These are phyloP conservation scores for Cenopis cana DNA, from an alignment of 2,888 invertebrate genomes.

Conservation along the genomic window DNA sequence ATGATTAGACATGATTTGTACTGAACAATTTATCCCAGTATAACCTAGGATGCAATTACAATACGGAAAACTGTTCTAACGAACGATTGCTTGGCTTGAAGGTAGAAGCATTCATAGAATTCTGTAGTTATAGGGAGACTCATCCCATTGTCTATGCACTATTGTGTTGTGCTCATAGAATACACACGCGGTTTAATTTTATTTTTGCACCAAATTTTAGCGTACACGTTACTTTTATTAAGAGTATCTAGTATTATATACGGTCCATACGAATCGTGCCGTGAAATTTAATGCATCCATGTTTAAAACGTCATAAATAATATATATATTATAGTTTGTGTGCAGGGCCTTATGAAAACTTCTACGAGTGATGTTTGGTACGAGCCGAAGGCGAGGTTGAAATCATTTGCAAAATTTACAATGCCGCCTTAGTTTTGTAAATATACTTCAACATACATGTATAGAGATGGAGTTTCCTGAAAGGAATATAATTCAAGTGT, in stretches of 20 bases:
- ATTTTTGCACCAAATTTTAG: slow-evolving; percentile 52
- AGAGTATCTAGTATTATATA: slow-evolving; percentile 34
- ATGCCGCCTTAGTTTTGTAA: not conserved
- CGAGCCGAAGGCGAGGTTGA: not conserved
- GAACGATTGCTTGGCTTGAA: too few relatives aligned
- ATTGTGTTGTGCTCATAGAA: slow-evolving; percentile 24
- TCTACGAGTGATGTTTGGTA: not conserved
- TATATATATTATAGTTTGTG: not conserved
- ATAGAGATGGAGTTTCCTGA: not conserved
- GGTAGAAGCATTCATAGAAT: not conserved
- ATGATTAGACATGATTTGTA: too few relatives aligned
- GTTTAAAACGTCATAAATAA: not conserved
- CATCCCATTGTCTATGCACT: slow-evolving; percentile 9
- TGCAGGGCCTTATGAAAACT: too few relatives aligned
- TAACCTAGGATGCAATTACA: too few relatives aligned
- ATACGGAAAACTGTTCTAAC: too few relatives aligned
- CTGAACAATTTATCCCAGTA: too few relatives aligned
- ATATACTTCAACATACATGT: slow-evolving; percentile 8
- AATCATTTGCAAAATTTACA: not conserved
- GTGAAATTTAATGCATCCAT: slow-evolving; percentile 1
- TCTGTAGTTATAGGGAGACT: not conserved
- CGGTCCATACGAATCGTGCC: not conserved
- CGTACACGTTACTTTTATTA: slow-evolving; percentile 45
- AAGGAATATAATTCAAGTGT: slow-evolving; percentile 15
- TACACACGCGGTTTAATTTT: slow-evolving; percentile 42